Conservation (phyloP, 2,797 vertebrate species). For the Astyanax mexicanus region DNA sequence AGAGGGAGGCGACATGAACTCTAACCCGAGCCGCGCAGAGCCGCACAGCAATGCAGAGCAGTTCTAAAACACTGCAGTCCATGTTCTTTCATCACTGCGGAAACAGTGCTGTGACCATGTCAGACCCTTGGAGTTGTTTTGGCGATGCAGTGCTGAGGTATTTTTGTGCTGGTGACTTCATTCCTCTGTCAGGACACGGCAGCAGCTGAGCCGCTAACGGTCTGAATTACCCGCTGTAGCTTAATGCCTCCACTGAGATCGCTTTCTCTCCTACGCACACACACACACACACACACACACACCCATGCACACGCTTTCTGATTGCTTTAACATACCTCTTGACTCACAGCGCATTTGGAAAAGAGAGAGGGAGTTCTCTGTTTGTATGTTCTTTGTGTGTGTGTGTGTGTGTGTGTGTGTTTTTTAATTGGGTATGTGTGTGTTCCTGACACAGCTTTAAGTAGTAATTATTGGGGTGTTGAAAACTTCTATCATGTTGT, state of each 20-base stretch:
- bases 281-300: too few species aligned
- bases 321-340: neutral
- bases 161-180: conserved; percentile 69
- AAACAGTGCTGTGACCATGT: conserved; percentile 60
- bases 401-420: conserved; percentile 52
- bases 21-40: too few species aligned
- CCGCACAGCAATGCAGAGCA: too few species aligned
- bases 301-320: neutral
- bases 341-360: neutral
- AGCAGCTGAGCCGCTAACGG: conserved; percentile 69
- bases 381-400: conserved; percentile 48
- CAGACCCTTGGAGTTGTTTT: conserved; percentile 63
- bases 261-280: neutral
- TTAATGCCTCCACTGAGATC: conserved; percentile 75
- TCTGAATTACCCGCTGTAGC: conserved; percentile 73
- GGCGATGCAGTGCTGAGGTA: conserved; percentile 49
- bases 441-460: neutral
- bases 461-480: too few species aligned
- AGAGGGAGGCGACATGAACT: neutral
- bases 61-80: neutral
- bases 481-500: too few species aligned
- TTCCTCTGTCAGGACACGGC: conserved; percentile 61
- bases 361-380: conserved; percentile 61
- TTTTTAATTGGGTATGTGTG: neutral
- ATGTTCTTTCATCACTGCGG: neutral